Percentiles rank a stretch among this genome's conserved stretches.
Conservation (phyloP, 2,888 invertebrate species). For the Andrena chrysosceles region DNA sequence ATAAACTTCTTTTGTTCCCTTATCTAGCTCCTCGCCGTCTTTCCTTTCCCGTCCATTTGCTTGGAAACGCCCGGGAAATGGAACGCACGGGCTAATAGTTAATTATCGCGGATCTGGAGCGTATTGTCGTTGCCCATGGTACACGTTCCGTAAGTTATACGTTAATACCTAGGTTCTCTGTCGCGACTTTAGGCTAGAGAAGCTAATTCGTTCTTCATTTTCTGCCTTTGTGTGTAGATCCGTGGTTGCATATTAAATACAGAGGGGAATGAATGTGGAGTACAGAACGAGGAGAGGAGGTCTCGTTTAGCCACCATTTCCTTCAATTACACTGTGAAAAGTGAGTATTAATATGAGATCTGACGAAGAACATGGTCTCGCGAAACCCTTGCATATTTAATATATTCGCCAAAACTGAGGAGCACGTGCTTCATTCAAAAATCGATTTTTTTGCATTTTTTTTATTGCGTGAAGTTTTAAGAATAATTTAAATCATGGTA, state of each 20-base stretch:
- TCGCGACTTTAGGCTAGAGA: not conserved
- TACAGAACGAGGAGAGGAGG: not conserved
- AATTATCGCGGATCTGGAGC: not conserved
- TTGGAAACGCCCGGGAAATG: not conserved
- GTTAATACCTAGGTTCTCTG: not conserved
- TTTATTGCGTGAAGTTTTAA: no score
- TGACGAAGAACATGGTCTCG: no score
- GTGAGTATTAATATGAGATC: no score
- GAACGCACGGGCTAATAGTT: slow-evolving; percentile 5
- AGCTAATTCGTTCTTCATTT: not conserved
- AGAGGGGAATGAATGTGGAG: not conserved
- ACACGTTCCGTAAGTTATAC: no score
- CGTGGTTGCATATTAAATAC: not conserved
- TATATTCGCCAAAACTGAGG: no score
- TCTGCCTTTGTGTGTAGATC: not conserved
- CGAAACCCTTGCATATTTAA: no score
- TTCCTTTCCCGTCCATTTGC: not conserved
- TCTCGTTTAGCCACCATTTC: no score
- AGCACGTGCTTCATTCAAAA: no score
- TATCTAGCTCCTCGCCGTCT: slow-evolving; percentile 5
- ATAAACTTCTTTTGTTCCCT: slow-evolving; percentile 39
- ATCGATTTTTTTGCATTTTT: no score
- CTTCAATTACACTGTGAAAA: no score
- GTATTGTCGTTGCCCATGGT: not conserved
- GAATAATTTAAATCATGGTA: no score